Percentiles rank a stretch among this genome's conserved stretches.
phyloP scores from a whole-genome alignment of 2,888 invertebrate species.

The Drosophila cognata region DNA sequence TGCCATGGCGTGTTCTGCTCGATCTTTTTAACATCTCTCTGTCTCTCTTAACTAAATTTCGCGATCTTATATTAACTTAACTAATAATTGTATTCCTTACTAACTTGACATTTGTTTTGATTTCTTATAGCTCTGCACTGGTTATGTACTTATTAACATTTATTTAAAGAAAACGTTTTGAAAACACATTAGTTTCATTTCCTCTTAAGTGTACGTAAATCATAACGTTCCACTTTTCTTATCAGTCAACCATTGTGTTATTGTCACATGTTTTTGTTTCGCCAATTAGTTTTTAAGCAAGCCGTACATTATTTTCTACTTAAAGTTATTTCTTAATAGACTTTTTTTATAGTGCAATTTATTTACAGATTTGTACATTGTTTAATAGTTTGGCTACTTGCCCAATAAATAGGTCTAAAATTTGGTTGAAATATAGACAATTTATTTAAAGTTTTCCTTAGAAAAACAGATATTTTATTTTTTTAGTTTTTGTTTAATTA shows the following conservation, averaged over 20 bases:
- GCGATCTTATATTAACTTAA: slow-evolving; percentile 45
- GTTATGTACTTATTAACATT: slow-evolving; percentile 76
- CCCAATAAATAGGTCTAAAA: not conserved
- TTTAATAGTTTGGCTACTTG: not conserved
- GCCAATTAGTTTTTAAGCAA: slow-evolving; percentile 2
- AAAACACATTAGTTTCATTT: slow-evolving; percentile 49
- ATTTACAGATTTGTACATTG: not conserved
- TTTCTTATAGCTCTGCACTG: slow-evolving; percentile 85
- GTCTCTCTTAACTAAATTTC: slow-evolving; percentile 15
- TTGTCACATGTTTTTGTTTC: slow-evolving; percentile 5
- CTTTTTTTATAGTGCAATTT: not conserved
- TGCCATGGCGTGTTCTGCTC: slow-evolving; percentile 49
- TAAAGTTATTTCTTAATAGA: slow-evolving; percentile 3
- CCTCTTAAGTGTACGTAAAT: slow-evolving; percentile 6
- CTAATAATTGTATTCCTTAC: slow-evolving; percentile 42
- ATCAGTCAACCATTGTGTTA: slow-evolving; percentile 13
- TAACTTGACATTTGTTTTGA: slow-evolving; percentile 59
- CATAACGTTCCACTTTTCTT: slow-evolving; percentile 8
- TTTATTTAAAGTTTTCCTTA: not conserved
- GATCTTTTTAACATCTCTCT: slow-evolving; percentile 16
- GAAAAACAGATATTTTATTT: not conserved
- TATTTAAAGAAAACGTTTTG: slow-evolving; percentile 48
- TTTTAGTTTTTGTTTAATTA: not conserved
- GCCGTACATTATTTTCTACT: not conserved
- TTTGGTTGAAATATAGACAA: not conserved